phyloP scores from a whole-genome alignment of 2,797 vertebrate genomes.

The Gymnothorax reevesii region DNA sequence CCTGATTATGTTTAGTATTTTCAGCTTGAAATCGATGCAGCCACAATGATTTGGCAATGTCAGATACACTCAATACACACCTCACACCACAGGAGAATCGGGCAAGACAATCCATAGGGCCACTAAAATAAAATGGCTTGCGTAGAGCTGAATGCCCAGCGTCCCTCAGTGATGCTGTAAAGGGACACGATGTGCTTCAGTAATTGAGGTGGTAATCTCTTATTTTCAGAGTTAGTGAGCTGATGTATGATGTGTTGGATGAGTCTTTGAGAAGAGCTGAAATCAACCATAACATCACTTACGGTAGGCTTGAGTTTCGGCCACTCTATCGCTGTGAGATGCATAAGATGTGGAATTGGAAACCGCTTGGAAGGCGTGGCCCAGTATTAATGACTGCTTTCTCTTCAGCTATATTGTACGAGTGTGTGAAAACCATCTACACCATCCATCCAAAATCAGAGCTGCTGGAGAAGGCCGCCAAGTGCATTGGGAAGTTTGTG shows the following conservation, averaged over 20 bases:
- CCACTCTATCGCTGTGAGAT: not conserved
- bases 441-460: constrained; percentile 90
- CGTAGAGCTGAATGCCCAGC: not conserved
- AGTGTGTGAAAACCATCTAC: constrained; percentile 95
- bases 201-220: constrained; percentile 38
- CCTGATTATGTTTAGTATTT: not conserved
- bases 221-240: constrained; percentile 83
- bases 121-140: no score
- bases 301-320: constrained; percentile 73
- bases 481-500: constrained; percentile 97
- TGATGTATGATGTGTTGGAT: constrained; percentile 95
- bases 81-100: no score
- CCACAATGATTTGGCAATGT: no score
- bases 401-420: constrained; percentile 89
- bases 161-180: not conserved
- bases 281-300: constrained; percentile 98
- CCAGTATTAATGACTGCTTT: constrained; percentile 18
- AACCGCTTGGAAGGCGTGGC: not conserved
- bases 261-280: constrained; percentile 96
- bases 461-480: constrained; percentile 92
- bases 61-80: no score
- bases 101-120: no score
- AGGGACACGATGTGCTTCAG: not conserved
- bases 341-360: not conserved
- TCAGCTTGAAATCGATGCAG: not conserved